Conservation (phyloP, 2,888 invertebrate species). For the Agrochola lota region DNA sequence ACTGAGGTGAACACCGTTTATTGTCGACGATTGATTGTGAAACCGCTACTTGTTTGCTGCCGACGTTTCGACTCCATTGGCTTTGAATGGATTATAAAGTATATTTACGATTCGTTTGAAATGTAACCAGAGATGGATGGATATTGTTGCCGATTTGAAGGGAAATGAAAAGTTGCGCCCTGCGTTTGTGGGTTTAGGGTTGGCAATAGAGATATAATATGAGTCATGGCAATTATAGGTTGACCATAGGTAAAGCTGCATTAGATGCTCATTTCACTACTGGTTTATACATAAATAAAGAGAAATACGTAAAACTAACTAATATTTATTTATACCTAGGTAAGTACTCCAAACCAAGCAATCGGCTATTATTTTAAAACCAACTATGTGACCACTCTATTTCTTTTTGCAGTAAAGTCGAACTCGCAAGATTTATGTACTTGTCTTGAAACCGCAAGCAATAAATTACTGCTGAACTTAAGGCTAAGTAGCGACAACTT, state of each 20-base stretch:
- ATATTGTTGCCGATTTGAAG: constrained; percentile 54
- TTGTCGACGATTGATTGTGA: constrained; percentile 70
- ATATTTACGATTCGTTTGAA: constrained; percentile 64
- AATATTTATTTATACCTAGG: not conserved
- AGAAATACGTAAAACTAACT: not conserved
- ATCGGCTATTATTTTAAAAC: constrained; percentile 24
- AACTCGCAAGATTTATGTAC: constrained; percentile 58
- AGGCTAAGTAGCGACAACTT: constrained; percentile 64
- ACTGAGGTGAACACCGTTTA: constrained; percentile 70
- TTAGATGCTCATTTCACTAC: not conserved
- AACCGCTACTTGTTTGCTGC: constrained; percentile 65
- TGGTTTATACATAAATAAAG: not conserved
- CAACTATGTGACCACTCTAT: constrained; percentile 40
- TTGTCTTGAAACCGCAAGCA: constrained; percentile 60
- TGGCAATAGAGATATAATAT: constrained; percentile 12
- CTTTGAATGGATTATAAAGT: constrained; percentile 69
- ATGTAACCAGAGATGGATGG: constrained; percentile 57
- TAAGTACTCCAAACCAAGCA: constrained; percentile 2
- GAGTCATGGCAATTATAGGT: not conserved
- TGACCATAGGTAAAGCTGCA: not conserved
- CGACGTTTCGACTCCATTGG: constrained; percentile 67
- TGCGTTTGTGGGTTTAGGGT: constrained; percentile 34
- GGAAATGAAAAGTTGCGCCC: constrained; percentile 47
- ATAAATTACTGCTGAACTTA: constrained; percentile 62
- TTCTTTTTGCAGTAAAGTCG: constrained; percentile 44